Conservation (phyloP, 2,888 invertebrate species). For the Eristalinus sepulchralis region DNA sequence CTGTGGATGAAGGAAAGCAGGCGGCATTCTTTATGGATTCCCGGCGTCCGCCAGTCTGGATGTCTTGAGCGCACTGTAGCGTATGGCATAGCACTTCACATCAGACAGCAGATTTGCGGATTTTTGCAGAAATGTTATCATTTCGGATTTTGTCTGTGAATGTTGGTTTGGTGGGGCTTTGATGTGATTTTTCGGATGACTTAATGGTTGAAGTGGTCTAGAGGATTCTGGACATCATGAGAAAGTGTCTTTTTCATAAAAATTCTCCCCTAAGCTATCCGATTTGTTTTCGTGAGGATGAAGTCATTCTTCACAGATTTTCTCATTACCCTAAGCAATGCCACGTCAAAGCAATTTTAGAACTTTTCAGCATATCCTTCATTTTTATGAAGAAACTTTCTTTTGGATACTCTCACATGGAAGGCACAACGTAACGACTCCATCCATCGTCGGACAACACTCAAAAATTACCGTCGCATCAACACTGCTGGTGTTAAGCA, state of each 20-base stretch:
- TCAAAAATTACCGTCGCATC: neutral
- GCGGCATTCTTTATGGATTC: neutral
- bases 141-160: neutral
- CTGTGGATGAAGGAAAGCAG: neutral
- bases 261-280: too few species aligned
- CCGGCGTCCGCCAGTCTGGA: conserved; percentile 60
- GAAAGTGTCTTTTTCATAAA: too few species aligned
- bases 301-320: too few species aligned
- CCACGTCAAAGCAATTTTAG: too few species aligned
- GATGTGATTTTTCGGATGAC: neutral
- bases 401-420: neutral
- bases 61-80: conserved; percentile 5
- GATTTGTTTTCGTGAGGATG: too few species aligned
- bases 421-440: neutral
- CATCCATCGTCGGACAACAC: neutral
- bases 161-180: neutral
- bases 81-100: neutral
- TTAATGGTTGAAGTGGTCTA: too few species aligned
- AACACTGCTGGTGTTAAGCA: neutral
- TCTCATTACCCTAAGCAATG: too few species aligned
- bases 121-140: neutral
- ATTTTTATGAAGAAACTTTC: too few species aligned
- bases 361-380: too few species aligned
- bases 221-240: too few species aligned
- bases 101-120: neutral